phyloP scores from a whole-genome alignment of 2,888 invertebrate species.

The Lacanobia wlatinum region DNA sequence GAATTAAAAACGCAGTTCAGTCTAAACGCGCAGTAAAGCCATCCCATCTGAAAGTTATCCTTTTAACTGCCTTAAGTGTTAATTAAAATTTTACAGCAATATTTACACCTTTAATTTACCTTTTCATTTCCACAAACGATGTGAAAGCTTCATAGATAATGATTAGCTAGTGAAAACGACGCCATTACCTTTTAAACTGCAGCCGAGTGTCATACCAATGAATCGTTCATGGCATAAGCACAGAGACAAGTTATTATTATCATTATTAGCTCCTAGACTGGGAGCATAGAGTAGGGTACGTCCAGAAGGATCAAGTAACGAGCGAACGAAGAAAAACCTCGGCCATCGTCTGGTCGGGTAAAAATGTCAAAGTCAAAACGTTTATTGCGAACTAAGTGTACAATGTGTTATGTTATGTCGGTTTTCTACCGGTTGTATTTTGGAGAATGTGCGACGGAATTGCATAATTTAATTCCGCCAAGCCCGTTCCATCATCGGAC shows the following conservation, averaged over 20 bases:
- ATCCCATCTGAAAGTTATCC: neutral
- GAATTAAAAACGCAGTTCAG: neutral
- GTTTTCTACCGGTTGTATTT: no score
- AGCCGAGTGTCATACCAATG: constrained; percentile 47
- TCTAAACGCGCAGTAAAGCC: neutral
- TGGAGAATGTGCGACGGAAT: no score
- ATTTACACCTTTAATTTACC: neutral
- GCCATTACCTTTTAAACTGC: constrained; percentile 11
- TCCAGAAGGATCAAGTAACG: constrained; percentile 1
- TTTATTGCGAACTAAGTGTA: no score
- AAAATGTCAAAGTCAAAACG: no score
- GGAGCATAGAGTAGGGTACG: neutral
- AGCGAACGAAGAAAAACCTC: no score
- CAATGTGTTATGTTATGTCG: no score
- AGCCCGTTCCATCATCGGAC: no score
- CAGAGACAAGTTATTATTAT: constrained; percentile 58
- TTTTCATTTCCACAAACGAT: constrained; percentile 1
- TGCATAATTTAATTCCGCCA: no score
- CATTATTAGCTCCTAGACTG: constrained; percentile 15
- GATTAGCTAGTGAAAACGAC: constrained; percentile 26
- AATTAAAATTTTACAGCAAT: neutral
- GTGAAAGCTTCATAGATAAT: constrained; percentile 29
- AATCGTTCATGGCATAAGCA: constrained; percentile 31
- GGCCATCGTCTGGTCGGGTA: no score
- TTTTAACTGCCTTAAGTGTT: neutral